Evolutionary conservation across 2,888 invertebrate genomes (phyloP), one percentile per base, ranked within the genome.

Genomic region (Aphelenchoides bicaudatus): DNA sequence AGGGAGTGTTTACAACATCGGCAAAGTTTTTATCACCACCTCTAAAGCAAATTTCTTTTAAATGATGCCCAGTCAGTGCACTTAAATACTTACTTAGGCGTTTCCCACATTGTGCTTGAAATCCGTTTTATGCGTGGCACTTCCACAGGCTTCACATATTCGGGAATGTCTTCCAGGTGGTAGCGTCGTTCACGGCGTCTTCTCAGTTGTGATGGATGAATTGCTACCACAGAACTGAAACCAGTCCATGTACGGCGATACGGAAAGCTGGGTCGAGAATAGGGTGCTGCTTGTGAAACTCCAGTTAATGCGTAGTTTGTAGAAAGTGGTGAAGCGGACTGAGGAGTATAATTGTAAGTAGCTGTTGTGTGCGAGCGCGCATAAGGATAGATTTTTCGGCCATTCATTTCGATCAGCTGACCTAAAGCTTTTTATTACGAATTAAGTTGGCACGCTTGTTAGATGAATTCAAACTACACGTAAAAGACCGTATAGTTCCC

Each of bases 41-140:
- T 43, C 43, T 43, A 43, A 43, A 43, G 10, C 34, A n/a, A 34
- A 34, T 34, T 34, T 10, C 10, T 10, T 34, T 10, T 10, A n/a
- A n/a, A n/a, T 10, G 34, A 34, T 10, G 34, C 10, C 10, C 34
- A n/a, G 34, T 10, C 10, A 10, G 34, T n/a, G 10, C 34, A 34
- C 34, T 34, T 34, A 10, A n/a, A 13, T 21, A 10, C 57, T 59
- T 57, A 57, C 57, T 52, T 57, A 25, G 57, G 57, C n/a, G 29
- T 34, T 4, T 58, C 58, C 58, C 58, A 58, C 34, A 39, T 43
- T n/a, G 58, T 59, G 23, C 58, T 59, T 19, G 56, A 56, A 23
- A 31, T 34, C 3, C 58, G 59, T 16, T 59, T 21, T 6, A 51
- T 19, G 13, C 52, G 43, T 25, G 43, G 43, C 43, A 25, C 21